Conservation (phyloP, 2,797 vertebrate genomes). For the Moxostoma hubbsi region DNA sequence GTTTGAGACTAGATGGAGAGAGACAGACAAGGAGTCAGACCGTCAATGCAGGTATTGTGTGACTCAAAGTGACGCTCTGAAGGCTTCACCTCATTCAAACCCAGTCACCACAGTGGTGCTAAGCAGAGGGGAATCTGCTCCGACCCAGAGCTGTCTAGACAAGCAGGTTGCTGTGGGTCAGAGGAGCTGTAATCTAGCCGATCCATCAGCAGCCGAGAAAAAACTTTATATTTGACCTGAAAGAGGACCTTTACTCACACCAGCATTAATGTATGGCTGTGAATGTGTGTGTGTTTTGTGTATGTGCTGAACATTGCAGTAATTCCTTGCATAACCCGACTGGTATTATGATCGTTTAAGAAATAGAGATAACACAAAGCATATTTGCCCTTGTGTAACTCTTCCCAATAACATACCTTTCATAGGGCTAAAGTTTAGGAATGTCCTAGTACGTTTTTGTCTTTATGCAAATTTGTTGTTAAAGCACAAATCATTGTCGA, state of each 20-base stretch:
- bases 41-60: constrained; percentile 38
- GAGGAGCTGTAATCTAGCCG: constrained; percentile 53
- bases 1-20: constrained; percentile 22
- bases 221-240: constrained; percentile 34
- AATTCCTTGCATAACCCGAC: constrained; percentile 18
- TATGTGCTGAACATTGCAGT: constrained; percentile 1
- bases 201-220: constrained; percentile 43
- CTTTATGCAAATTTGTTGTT: constrained; percentile 19
- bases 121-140: constrained; percentile 25
- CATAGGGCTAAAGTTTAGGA: neutral
- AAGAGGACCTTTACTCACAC: constrained; percentile 31
- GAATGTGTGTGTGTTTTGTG: constrained; percentile 17
- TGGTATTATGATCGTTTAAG: constrained; percentile 7
- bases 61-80: constrained; percentile 33
- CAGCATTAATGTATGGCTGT: constrained; percentile 29
- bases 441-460: neutral
- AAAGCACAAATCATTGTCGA: neutral
- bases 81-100: constrained; percentile 36
- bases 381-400: neutral
- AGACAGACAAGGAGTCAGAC: constrained; percentile 37
- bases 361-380: neutral
- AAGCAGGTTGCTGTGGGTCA: constrained; percentile 50
- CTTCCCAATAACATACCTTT: neutral
- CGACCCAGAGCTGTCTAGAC: constrained; percentile 52
- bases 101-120: constrained; percentile 1